phyloP scores from a whole-genome alignment of 37 sponge, comb jelly and placozoan genomes.

The Theonella swinhoei region DNA sequence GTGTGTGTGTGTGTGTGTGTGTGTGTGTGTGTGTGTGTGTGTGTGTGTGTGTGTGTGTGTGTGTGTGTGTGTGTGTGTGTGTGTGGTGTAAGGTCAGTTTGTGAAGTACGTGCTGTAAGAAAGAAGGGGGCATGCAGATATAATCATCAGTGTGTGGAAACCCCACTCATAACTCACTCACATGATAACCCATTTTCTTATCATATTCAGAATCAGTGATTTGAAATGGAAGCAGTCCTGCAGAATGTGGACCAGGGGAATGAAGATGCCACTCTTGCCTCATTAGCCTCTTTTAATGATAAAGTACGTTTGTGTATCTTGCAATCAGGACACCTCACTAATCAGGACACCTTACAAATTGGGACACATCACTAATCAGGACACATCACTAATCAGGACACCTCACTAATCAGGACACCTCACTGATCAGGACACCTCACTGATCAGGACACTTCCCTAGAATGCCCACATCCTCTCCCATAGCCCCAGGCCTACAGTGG shows the following conservation, averaged over 20 bases:
- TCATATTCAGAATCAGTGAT: too few species aligned
- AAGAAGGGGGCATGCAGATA: too few species aligned
- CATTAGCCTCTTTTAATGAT: background rate
- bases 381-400: background rate
- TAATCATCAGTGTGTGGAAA: too few species aligned
- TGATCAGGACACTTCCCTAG: background rate
- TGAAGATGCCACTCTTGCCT: background rate
- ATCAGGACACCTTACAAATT: background rate
- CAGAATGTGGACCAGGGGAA: background rate
- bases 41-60: too few species aligned
- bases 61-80: too few species aligned
- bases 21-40: conserved; percentile 15
- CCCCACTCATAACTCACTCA: too few species aligned
- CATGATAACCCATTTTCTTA: too few species aligned
- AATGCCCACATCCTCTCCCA: too few species aligned
- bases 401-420: background rate
- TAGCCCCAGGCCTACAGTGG: too few species aligned
- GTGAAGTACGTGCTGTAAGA: too few species aligned
- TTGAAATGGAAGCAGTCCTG: conserved; percentile 14
- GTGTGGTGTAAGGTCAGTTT: too few species aligned
- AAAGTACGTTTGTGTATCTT: background rate
- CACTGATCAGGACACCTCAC: background rate
- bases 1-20: conserved; percentile 30
- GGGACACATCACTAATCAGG: background rate
- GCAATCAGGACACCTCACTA: background rate